Percentiles rank a stretch among this genome's conserved stretches.
These are phyloP conservation scores for Anaspis maculata DNA, from an alignment of 2,888 invertebrate genomes.

Conservation along the genomic window DNA sequence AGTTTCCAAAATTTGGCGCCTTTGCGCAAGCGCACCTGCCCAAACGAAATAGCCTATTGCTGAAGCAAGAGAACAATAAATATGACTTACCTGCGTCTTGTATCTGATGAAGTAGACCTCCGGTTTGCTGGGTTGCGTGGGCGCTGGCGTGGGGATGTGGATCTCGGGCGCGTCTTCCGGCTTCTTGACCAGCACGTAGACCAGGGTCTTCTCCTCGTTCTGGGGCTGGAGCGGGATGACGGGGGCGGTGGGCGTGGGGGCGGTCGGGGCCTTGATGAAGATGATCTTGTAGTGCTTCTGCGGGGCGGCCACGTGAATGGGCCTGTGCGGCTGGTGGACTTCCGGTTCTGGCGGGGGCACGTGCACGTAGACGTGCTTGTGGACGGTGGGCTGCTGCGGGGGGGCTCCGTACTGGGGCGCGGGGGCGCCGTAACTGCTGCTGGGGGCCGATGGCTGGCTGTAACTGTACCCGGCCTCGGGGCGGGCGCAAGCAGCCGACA, in stretches of 20 bases:
- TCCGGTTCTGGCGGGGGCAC: slow-evolving; percentile 84
- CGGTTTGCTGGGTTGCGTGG: slow-evolving; percentile 81
- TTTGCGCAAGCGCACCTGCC: no score
- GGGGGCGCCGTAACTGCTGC: slow-evolving; percentile 45
- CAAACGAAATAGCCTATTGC: no score
- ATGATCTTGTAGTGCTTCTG: slow-evolving; percentile 80
- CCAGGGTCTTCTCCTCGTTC: slow-evolving; percentile 83
- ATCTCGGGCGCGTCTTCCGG: slow-evolving; percentile 82
- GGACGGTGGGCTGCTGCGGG: slow-evolving; percentile 48
- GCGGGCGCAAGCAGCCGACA: slow-evolving; percentile 40
- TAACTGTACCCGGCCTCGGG: slow-evolving; percentile 34
- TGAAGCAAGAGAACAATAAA: background rate
- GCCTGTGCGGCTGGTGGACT: slow-evolving; percentile 57
- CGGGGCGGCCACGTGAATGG: slow-evolving; percentile 49
- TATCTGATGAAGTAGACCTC: slow-evolving; percentile 89
- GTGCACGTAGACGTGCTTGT: slow-evolving; percentile 87
- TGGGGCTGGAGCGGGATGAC: slow-evolving; percentile 73
- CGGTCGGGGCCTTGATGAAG: slow-evolving; percentile 78
- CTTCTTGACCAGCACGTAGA: slow-evolving; percentile 84
- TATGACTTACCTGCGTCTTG: slow-evolving; percentile 66
- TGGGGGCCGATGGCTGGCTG: slow-evolving; percentile 26
- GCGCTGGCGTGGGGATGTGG: slow-evolving; percentile 66
- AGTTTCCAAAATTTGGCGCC: no score
- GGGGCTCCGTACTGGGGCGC: slow-evolving; percentile 57
- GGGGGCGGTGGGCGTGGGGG: slow-evolving; percentile 72